These are phyloP conservation scores for Drosophila fungiperda DNA, from an alignment of 2,888 invertebrate genomes.

Conservation along the genomic window DNA sequence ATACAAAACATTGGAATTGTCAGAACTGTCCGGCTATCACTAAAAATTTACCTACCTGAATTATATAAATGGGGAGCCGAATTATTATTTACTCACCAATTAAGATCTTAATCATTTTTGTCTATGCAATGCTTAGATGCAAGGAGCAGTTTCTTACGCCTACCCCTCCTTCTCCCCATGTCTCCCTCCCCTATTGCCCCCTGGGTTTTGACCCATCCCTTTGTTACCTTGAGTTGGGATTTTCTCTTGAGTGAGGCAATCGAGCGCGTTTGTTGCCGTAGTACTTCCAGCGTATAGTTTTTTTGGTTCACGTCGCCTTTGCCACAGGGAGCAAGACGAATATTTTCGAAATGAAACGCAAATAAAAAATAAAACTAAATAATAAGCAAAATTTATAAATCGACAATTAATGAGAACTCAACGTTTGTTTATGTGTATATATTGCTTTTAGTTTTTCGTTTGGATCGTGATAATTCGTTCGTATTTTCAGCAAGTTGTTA, in stretches of 20 bases:
- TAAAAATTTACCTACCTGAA: not conserved
- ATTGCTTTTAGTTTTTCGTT: slow-evolving; percentile 41
- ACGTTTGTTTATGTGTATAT: slow-evolving; percentile 1
- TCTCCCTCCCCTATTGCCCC: not conserved
- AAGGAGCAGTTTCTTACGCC: not conserved
- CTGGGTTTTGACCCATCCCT: not conserved
- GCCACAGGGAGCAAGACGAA: not conserved
- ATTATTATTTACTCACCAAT: not conserved
- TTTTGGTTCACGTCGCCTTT: slow-evolving; percentile 19
- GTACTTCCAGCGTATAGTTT: slow-evolving; percentile 88
- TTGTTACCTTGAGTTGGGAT: slow-evolving; percentile 84
- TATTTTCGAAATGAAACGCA: slow-evolving; percentile 3
- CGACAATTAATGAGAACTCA: slow-evolving; percentile 10
- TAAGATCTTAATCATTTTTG: not conserved
- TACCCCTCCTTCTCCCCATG: not conserved
- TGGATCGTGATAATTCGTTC: slow-evolving; percentile 29
- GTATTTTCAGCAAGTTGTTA: slow-evolving; percentile 37
- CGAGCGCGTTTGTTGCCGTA: slow-evolving; percentile 93
- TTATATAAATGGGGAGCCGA: not conserved
- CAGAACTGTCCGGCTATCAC: not conserved
- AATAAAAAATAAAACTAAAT: slow-evolving; percentile 1
- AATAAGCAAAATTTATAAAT: slow-evolving; percentile 17
- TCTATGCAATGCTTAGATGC: not conserved
- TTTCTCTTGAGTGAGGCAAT: slow-evolving; percentile 89
- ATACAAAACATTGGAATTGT: not conserved